phyloP scores from a whole-genome alignment of 2,113 vertebrate species.

The Siphamia tubifer region DNA sequence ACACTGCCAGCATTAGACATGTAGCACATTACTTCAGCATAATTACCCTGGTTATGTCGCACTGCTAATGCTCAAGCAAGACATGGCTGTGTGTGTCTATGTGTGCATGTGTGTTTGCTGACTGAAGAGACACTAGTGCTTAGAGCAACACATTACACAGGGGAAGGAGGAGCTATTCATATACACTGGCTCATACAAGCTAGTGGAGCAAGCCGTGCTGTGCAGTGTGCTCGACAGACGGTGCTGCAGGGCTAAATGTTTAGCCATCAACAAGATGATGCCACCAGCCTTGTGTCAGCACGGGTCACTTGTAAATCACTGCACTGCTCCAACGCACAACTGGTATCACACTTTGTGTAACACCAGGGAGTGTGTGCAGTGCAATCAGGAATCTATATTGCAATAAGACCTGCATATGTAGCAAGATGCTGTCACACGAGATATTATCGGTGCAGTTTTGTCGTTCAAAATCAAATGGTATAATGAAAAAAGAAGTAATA shows the following conservation, averaged over 20 bases:
- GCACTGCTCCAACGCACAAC: neutral
- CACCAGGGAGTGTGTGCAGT: too few relatives aligned
- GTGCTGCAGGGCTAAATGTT: constrained; percentile 32
- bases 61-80: constrained; percentile 9
- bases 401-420: too few relatives aligned
- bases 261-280: constrained; percentile 34
- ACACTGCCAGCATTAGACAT: constrained; percentile 57
- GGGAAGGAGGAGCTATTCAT: constrained; percentile 35
- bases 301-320: constrained; percentile 21
- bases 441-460: too few relatives aligned
- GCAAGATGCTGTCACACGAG: too few relatives aligned
- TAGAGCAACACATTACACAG: constrained; percentile 20
- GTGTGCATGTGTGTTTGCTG: neutral
- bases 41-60: constrained; percentile 58
- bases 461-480: too few relatives aligned
- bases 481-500: too few relatives aligned
- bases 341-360: neutral
- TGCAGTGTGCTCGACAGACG: constrained; percentile 14
- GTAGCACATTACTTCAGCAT: constrained; percentile 65
- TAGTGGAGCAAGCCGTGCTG: neutral
- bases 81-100: neutral
- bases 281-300: constrained; percentile 25
- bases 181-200: neutral
- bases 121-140: constrained; percentile 9
- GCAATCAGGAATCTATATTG: too few relatives aligned